phyloP scores from a whole-genome alignment of 2,113 vertebrate species.

The Triplophysa rosa region DNA sequence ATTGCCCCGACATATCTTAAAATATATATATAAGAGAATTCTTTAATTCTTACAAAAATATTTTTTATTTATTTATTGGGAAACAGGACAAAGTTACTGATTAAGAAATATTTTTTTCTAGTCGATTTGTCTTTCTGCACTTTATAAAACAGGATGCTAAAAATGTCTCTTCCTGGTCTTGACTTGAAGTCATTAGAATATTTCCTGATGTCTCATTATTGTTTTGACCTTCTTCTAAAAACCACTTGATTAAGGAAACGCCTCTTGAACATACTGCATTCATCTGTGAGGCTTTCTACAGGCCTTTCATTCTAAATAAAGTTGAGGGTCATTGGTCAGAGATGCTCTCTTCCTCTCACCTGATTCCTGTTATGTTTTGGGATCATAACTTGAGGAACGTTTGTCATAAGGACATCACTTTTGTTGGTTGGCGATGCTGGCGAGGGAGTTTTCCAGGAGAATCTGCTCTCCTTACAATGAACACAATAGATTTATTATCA shows the following conservation, averaged over 20 bases:
- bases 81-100: too few species aligned
- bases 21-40: too few species aligned
- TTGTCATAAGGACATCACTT: not conserved
- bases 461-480: too few species aligned
- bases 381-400: not conserved
- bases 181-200: conserved; percentile 45
- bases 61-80: too few species aligned
- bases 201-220: conserved; percentile 77
- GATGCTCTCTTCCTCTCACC: not conserved
- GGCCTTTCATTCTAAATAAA: not conserved
- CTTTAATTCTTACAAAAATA: too few species aligned
- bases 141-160: conserved; percentile 15
- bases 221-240: conserved; percentile 62
- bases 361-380: conserved; percentile 5
- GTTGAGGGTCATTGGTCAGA: not conserved
- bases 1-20: too few species aligned
- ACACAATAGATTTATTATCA: too few species aligned
- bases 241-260: conserved; percentile 46
- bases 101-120: too few species aligned
- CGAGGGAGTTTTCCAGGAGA: too few species aligned
- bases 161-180: conserved; percentile 33
- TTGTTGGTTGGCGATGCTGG: too few species aligned
- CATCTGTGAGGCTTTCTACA: not conserved
- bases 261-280: not conserved
- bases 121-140: not conserved